Evolutionary conservation across 2,888 invertebrate genomes (phyloP).

Genomic region (Ochropleura plecta): DNA sequence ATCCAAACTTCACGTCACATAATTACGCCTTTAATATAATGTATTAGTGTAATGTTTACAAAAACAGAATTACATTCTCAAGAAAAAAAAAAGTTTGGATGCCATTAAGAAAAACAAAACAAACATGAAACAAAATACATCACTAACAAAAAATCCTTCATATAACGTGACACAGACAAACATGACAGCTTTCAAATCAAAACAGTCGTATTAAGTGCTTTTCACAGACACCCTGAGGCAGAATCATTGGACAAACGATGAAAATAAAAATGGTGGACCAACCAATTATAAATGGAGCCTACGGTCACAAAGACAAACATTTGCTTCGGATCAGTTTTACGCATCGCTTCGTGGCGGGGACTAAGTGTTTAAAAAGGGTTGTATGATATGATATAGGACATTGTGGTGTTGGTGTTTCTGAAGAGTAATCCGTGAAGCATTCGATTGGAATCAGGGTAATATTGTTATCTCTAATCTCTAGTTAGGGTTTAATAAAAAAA

Average conservation of each 20-base stretch:
- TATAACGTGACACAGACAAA: background rate
- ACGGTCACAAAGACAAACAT: conserved; percentile 63
- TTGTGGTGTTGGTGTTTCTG: background rate
- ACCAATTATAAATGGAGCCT: conserved; percentile 66
- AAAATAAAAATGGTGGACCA: conserved; percentile 64
- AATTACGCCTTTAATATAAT: too few relatives aligned
- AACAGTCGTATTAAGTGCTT: conserved; percentile 37
- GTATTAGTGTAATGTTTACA: too few relatives aligned
- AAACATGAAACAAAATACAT: background rate
- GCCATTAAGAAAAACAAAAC: background rate
- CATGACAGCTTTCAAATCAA: conserved; percentile 37
- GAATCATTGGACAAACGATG: conserved; percentile 48
- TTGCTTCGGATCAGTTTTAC: conserved; percentile 62
- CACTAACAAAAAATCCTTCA: background rate
- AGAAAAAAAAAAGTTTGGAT: background rate
- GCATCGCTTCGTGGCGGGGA: conserved; percentile 46
- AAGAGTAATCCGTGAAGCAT: background rate
- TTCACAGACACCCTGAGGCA: conserved; percentile 45
- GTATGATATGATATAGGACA: background rate
- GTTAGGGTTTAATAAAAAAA: too few relatives aligned
- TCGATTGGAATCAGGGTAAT: background rate
- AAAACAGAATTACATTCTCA: too few relatives aligned
- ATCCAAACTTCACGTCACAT: too few relatives aligned
- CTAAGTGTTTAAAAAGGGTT: conserved; percentile 36
- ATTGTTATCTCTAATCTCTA: too few relatives aligned